Evolutionary conservation across 2,113 vertebrate species (phyloP).

Genomic region (Stegostoma tigrinum): DNA sequence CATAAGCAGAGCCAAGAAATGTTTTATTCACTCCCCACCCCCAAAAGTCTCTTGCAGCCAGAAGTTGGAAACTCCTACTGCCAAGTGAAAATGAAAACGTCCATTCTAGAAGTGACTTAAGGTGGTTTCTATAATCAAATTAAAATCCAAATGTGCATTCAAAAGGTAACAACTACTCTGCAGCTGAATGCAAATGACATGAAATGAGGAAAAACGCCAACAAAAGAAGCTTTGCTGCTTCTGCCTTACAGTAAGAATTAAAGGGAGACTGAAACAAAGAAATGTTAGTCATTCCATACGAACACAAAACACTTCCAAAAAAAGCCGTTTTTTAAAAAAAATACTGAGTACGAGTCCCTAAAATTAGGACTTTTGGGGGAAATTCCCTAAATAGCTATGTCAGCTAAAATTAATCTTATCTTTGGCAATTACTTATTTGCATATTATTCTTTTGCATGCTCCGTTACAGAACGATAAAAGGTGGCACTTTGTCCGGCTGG

Average conservation of each 20-base stretch:
- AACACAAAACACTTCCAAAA: background rate
- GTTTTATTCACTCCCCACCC: background rate
- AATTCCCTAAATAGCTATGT: conserved; percentile 20
- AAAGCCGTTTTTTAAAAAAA: background rate
- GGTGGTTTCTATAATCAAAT: conserved; percentile 73
- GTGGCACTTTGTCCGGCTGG: background rate
- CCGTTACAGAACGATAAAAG: background rate
- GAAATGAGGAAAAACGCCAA: conserved; percentile 61
- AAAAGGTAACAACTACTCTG: conserved; percentile 73
- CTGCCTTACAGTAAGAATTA: conserved; percentile 21
- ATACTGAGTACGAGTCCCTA: background rate
- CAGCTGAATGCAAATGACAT: conserved; percentile 80
- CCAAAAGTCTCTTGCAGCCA: conserved; percentile 41
- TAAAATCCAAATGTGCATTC: conserved; percentile 75
- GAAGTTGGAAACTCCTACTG: conserved; percentile 68
- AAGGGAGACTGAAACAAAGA: conserved; percentile 28
- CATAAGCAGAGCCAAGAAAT: background rate
- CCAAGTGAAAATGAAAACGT: conserved; percentile 76
- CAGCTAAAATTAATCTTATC: background rate
- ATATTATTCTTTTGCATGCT: background rate
- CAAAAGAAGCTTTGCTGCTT: conserved; percentile 52
- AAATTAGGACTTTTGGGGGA: conserved; percentile 27
- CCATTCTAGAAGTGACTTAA: conserved; percentile 72
- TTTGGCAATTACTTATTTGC: background rate
- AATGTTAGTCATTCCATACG: conserved; percentile 19